Evolutionary conservation across 1,140 invertebrate species (phyloP), one percentile per base, ranked within the genome.

Genomic region (Oscheius sp.): DNA sequence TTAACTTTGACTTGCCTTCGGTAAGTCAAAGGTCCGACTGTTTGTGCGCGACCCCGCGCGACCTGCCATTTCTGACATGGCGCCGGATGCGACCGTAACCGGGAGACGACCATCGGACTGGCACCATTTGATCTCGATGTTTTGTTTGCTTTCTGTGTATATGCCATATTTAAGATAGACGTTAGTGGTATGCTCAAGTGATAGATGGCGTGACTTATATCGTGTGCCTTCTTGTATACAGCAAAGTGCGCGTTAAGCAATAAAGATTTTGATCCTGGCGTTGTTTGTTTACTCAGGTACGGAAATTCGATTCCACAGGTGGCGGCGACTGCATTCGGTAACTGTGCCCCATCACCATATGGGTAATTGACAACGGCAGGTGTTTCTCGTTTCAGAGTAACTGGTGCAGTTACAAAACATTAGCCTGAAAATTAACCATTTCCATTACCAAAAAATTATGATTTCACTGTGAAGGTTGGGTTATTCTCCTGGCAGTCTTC

Each of bases 291-390:
- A 55, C 49, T 55, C 49, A 55, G 38, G n/a, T n/a, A 26, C 49
- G 49, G 49, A 55, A 55, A 55, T 26, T 15, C 28, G 49, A 55
- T 55, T 55, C 49, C 49, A 55, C 49, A 55, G 49, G 49, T 55
- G 49, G 7, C 4, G 49, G 49, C 49, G 28, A 15, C 49, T 55
- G 49, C 49, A 55, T 55, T 55, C 7, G 23, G 49, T 13, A 7
- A 55, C 49, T 7, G 23, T 55, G 49, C 7, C 49, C 49, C 4
- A 55, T 4, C 7, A 26, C 49, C 49, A 55, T 55, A 55, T 55
- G 49, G n/a, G n/a, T n/a, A n/a, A n/a, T n/a, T n/a, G n/a, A n/a
- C n/a, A n/a, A n/a, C n/a, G n/a, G n/a, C n/a, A n/a, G n/a, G n/a
- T n/a, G n/a, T n/a, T n/a, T n/a, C n/a, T n/a, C n/a, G n/a, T n/a